Evolutionary conservation across 2,888 invertebrate species (phyloP), one percentile per base, ranked within the genome.

Genomic region (Ormyrus rosae): DNA sequence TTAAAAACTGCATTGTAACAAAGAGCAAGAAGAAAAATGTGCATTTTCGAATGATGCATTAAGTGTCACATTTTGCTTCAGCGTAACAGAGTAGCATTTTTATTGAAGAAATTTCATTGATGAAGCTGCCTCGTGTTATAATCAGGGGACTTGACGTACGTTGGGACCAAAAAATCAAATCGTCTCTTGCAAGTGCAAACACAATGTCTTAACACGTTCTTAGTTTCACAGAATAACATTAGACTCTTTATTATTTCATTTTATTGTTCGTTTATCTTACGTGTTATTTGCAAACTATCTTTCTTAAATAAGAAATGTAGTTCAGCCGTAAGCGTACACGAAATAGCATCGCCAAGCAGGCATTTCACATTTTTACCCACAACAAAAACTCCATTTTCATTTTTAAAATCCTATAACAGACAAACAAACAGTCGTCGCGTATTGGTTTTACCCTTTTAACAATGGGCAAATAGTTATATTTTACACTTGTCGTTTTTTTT

Each of bases 271-370:
- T 79, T 75, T 69, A 73, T 61, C 45, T 70, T 51, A 74, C 75
- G 51, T 48, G 13, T 75, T 45, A 46, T 7, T 78, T 9, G 7
- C 64, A 19, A 68, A 78, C 78, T 80, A 75, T 13, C 69, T 72
- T 78, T 76, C 10, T 55, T 11, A 58, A n/a, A 9, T 64, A 72
- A 78, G 72, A 80, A 80, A 82, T 65, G 9, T 78, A 72, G 75
- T 76, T 81, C 6, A 74, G n/a, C 34, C 72, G 46, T 73, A 68
- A 78, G 51, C 79, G 84, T 85, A 87, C 88, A 89, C 86, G 86
- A 89, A 89, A 89, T 88, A 89, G 89, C 86, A 89, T 89, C 88
- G 88, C 87, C 87, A 86, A 89, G 88, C 90, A 90, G 88, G 86
- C 87, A 88, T 88, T 80, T 88, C 87, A 86, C 86, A 85, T 89